Base-by-base conservation (phyloP, 2,797 vertebrate species). In the Centroberyx gerrardi region DNA sequence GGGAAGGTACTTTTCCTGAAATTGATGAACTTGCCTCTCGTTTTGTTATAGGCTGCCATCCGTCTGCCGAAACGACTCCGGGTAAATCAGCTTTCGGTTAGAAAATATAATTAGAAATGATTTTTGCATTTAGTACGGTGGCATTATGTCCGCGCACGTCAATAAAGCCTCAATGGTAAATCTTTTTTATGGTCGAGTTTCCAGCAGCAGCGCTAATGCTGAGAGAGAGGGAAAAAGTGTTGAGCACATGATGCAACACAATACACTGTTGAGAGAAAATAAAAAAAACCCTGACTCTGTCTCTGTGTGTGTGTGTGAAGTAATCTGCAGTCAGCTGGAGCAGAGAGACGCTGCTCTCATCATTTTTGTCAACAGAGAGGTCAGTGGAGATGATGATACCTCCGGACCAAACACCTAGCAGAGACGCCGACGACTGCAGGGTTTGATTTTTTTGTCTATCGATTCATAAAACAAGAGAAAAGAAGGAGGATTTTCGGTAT, bases 61-160 rank as follows among this genome's bases (percentile, higher is more conserved):
- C 71, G 53, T 81, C 71, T 75, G 46, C 74, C 58, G 66, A 76
- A 84, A 81, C 48, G 72, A 87, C 84, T 78, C 2, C 0, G 65
- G 75, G 66, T 89, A 85, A 90, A 88, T 80, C 79, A 79, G 82
- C 72, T 64, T 52, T 17, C 70, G 63, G 80, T 72, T 77, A 54
- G 49, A 86, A 22, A 89, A 87, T 86, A 86, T 78, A 80, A 90
- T 87, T 85, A 78, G 51, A 73, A 84, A 85, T 80, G 72, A 84
- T 87, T 88, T 89, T 83, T 87, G 62, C 64, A 80, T 87, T 87
- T 78, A 78, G 65, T 38, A 22, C 55, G 48, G 68, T 77, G 77
- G 76, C 76, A 42, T 80, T 74, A 86, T 78, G 72, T 85, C 76
- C 64, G 70, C 55, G 71, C 63, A 59, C 87, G 78, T 89, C 89